Conservation (phyloP, 1,140 invertebrate species). For the Coptotermes formosanus region DNA sequence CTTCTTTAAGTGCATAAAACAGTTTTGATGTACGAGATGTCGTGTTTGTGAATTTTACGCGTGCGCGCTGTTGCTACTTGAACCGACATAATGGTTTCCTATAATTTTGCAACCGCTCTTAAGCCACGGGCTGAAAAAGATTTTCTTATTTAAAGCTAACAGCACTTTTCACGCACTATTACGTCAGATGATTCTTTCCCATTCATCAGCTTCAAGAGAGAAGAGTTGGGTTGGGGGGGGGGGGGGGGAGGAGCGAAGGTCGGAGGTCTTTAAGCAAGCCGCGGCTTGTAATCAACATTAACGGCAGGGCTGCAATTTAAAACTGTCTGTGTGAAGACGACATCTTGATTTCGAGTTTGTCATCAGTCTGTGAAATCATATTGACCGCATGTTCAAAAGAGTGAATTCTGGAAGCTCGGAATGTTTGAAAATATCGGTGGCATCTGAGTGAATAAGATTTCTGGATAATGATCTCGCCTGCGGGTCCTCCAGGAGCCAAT, state of each 20-base stretch:
- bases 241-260: not conserved
- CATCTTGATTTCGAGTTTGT: not conserved
- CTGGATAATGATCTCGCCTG: not conserved
- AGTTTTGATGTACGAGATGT: not conserved
- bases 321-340: not conserved
- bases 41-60: constrained; percentile 11
- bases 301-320: not conserved
- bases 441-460: not conserved
- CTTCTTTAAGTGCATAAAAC: not conserved
- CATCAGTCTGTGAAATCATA: not conserved
- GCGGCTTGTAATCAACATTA: constrained; percentile 15
- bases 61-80: not conserved
- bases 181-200: constrained; percentile 9
- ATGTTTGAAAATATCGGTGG: not conserved
- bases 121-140: not conserved
- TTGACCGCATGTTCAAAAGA: constrained; percentile 6
- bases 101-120: not conserved
- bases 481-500: not conserved
- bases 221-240: not conserved
- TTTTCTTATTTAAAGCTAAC: constrained; percentile 14
- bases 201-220: constrained; percentile 20
- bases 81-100: not conserved
- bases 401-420: not conserved
- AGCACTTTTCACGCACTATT: constrained; percentile 28
- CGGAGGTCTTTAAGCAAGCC: not conserved